Percentiles rank a stretch among this genome's conserved stretches.
These are phyloP conservation scores for Phylloscopus trochilus DNA, from an alignment of 2,113 vertebrate species.

Conservation along the genomic window DNA sequence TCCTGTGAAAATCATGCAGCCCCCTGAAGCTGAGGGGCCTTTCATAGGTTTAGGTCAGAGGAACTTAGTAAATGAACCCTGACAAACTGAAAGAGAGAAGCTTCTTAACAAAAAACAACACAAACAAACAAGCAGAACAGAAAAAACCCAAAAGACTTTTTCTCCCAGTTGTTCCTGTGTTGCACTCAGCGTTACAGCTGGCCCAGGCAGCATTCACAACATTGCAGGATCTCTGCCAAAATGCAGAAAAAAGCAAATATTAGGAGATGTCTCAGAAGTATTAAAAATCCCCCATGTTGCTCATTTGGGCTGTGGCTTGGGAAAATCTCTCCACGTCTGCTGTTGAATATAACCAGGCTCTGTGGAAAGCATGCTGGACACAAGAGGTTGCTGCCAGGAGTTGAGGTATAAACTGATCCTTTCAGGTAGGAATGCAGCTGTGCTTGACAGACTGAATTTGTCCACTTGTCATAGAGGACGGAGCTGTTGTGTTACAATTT, in stretches of 20 bases:
- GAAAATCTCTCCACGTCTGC: constrained; percentile 57
- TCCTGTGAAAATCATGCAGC: background rate
- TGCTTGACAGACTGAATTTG: constrained; percentile 77
- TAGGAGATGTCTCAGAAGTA: constrained; percentile 26
- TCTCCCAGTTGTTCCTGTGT: background rate
- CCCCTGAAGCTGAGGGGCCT: background rate
- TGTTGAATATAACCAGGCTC: constrained; percentile 47
- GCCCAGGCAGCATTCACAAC: constrained; percentile 17
- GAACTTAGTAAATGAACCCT: background rate
- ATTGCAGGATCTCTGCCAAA: constrained; percentile 26
- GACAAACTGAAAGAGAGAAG: background rate
- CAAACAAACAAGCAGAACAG: background rate
- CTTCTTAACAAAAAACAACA: background rate
- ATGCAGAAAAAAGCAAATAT: constrained; percentile 26
- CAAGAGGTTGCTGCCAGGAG: constrained; percentile 43
- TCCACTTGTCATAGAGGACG: constrained; percentile 72
- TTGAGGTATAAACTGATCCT: constrained; percentile 52
- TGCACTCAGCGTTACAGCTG: background rate
- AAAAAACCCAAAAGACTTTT: background rate
- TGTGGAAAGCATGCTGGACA: constrained; percentile 26
- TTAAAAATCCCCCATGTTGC: constrained; percentile 1
- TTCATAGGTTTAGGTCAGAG: background rate
- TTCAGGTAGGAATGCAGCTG: constrained; percentile 75
- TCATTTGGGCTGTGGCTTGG: constrained; percentile 57
- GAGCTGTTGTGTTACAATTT: constrained; percentile 28